These are phyloP conservation scores for Prorops nasuta DNA, from an alignment of 1,140 invertebrate genomes.

Conservation along the genomic window DNA sequence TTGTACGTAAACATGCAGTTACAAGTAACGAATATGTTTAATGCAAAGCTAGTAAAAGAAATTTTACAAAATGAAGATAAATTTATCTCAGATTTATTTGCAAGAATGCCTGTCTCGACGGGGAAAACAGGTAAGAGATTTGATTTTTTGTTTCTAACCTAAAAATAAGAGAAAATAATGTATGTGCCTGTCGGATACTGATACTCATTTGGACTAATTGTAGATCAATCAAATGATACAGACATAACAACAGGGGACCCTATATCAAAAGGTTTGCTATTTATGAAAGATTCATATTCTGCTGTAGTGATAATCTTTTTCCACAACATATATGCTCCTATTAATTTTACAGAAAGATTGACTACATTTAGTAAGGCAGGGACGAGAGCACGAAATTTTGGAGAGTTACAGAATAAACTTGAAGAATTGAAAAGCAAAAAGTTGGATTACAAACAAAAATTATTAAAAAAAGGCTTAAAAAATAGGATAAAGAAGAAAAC, in stretches of 20 bases:
- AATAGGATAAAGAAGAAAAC: conserved; percentile 57
- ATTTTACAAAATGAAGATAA: conserved; percentile 46
- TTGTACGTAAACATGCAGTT: conserved; percentile 48
- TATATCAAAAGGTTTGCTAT: neutral
- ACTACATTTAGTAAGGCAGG: conserved; percentile 10
- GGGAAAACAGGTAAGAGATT: conserved; percentile 32
- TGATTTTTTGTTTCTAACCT: conserved; percentile 21
- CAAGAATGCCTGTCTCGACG: conserved; percentile 44
- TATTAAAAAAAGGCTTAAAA: conserved; percentile 58
- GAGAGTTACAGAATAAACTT: conserved; percentile 53
- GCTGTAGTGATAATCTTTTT: neutral
- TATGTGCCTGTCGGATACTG: neutral
- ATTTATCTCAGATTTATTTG: conserved; percentile 52
- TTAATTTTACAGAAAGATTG: neutral
- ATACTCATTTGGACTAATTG: neutral
- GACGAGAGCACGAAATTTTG: conserved; percentile 51
- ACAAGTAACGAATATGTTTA: conserved; percentile 43
- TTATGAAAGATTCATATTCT: neutral
- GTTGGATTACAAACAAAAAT: conserved; percentile 57
- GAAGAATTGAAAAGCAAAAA: conserved; percentile 53
- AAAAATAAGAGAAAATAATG: conserved; percentile 17
- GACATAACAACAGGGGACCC: conserved; percentile 2
- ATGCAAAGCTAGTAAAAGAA: conserved; percentile 37
- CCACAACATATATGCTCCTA: no score
- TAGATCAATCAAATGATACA: conserved; percentile 2